These are phyloP conservation scores for Microctenopoma lineatum DNA, from an alignment of 2,797 vertebrate species.

Conservation along the genomic window DNA sequence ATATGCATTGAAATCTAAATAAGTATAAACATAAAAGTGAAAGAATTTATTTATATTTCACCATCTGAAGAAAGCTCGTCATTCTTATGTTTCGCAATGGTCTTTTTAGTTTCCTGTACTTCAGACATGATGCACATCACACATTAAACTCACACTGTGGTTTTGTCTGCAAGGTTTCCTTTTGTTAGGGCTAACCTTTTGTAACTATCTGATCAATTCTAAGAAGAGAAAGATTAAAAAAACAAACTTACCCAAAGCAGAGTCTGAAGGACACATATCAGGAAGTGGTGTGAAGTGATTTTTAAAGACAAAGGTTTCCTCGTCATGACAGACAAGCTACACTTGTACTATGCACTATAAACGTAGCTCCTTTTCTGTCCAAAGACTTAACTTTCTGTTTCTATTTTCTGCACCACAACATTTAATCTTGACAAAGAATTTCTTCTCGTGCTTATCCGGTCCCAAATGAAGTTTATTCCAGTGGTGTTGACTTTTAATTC, in stretches of 20 bases:
- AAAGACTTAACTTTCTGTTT: conserved; percentile 1
- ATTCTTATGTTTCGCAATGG: background rate
- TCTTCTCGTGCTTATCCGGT: background rate
- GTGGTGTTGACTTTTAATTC: conserved; percentile 74
- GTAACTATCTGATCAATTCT: conserved; percentile 12
- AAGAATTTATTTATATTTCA: conserved; percentile 28
- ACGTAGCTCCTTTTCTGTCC: conserved; percentile 1
- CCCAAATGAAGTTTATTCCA: conserved; percentile 36
- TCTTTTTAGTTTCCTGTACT: conserved; percentile 3
- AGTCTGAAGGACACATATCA: conserved; percentile 55
- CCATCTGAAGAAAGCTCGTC: conserved; percentile 34
- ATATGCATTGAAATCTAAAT: too few species aligned
- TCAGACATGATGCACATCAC: background rate
- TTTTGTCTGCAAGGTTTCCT: conserved; percentile 15
- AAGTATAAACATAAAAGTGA: too few species aligned
- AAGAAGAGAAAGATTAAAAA: background rate
- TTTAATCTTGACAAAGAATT: conserved; percentile 4
- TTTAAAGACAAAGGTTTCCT: conserved; percentile 42
- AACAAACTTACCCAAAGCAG: conserved; percentile 74
- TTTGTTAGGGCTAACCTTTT: conserved; percentile 4
- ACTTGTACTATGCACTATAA: background rate
- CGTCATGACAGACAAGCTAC: conserved; percentile 1
- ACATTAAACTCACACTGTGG: background rate
- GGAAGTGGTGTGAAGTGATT: conserved; percentile 34
- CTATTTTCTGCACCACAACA: conserved; percentile 21